phyloP scores from a whole-genome alignment of 2,113 vertebrate species.

The Australoheros scitulus region DNA sequence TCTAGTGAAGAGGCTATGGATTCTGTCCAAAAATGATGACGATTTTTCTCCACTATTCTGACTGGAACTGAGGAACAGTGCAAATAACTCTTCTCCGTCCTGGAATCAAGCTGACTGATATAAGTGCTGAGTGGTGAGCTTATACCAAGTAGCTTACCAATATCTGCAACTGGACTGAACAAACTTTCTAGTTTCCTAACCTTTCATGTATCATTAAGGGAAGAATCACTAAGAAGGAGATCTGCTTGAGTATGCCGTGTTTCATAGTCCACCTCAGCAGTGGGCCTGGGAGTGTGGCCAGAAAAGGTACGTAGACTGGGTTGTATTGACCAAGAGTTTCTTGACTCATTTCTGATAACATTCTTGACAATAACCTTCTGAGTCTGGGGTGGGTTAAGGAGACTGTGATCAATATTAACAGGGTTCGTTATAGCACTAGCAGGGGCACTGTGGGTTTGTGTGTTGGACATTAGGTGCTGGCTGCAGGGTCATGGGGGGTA shows the following conservation, averaged over 20 bases:
- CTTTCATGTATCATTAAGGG: neutral
- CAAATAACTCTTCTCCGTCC: slow-evolving; percentile 26
- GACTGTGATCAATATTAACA: too few species aligned
- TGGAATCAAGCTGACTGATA: slow-evolving; percentile 29
- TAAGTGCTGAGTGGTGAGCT: neutral
- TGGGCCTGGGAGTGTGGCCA: neutral
- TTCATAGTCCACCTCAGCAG: neutral
- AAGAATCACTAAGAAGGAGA: neutral
- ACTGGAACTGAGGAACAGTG: neutral
- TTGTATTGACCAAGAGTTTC: neutral
- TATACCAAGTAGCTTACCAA: slow-evolving; percentile 15
- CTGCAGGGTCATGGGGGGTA: too few species aligned
- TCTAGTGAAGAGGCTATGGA: neutral
- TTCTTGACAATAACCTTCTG: neutral
- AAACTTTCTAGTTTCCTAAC: neutral
- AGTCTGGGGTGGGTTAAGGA: too few species aligned
- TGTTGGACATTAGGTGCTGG: too few species aligned
- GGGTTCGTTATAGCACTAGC: too few species aligned
- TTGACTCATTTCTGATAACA: neutral
- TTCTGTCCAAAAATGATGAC: neutral
- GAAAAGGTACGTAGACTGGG: neutral
- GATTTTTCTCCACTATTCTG: neutral
- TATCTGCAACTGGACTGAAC: slow-evolving; percentile 22
- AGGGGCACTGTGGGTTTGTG: too few species aligned
- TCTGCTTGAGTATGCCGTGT: neutral